phyloP scores from a whole-genome alignment of 2,888 invertebrate species.

The Eilema depressum region DNA sequence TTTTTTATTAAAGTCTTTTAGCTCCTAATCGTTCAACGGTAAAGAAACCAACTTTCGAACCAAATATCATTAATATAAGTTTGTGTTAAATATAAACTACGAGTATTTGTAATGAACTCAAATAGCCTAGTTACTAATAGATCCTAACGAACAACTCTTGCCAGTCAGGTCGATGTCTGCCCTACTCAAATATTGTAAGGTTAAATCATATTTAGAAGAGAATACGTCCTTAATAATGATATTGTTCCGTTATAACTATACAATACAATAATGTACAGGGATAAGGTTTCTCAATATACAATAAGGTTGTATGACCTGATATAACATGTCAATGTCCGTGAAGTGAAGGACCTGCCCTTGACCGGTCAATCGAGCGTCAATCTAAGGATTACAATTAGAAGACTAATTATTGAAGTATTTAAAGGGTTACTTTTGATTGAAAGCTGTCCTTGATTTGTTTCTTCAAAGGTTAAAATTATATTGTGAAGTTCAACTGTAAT shows the following conservation, averaged over 20 bases:
- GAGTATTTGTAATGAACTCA: not conserved
- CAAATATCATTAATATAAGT: not conserved
- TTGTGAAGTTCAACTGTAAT: slow-evolving; percentile 12
- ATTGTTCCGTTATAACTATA: not conserved
- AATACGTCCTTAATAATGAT: not conserved
- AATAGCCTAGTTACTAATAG: not conserved
- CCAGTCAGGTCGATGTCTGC: not conserved
- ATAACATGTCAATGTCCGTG: slow-evolving; percentile 23
- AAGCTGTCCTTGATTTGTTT: not conserved
- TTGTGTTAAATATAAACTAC: not conserved
- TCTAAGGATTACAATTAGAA: not conserved
- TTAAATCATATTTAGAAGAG: not conserved
- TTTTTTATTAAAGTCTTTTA: slow-evolving; percentile 8
- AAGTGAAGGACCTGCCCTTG: slow-evolving; percentile 32
- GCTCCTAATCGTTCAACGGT: slow-evolving; percentile 5
- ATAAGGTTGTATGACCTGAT: slow-evolving; percentile 32
- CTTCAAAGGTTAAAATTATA: not conserved
- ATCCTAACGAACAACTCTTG: not conserved
- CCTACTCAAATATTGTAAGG: slow-evolving; percentile 1
- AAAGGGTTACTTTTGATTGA: not conserved
- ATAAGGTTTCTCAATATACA: slow-evolving; percentile 5
- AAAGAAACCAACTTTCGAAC: not conserved
- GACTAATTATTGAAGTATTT: not conserved
- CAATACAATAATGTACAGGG: not conserved
- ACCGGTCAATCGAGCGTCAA: slow-evolving; percentile 22